Evolutionary conservation across 2,797 vertebrate genomes (phyloP).

Genomic region (Mustela erminea): DNA sequence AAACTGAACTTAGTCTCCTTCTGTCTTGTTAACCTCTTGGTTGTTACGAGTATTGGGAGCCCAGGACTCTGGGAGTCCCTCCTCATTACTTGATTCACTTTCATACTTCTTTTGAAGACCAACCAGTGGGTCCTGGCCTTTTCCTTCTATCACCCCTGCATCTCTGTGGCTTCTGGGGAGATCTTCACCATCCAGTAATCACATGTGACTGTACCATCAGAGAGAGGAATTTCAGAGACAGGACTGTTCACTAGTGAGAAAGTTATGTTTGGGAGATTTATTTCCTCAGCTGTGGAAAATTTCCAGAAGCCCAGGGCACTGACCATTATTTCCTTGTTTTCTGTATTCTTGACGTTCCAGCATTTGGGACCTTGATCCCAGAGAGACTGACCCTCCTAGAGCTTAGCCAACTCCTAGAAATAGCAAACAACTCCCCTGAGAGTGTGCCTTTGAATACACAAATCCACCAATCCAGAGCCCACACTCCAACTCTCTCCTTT

Average conservation of each 20-base stretch:
- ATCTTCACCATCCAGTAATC: not conserved
- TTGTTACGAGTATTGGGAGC: not conserved
- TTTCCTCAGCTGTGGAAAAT: not conserved
- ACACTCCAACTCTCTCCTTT: not conserved
- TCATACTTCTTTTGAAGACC: not conserved
- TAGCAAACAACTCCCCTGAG: not conserved
- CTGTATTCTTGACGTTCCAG: not conserved
- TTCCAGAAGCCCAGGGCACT: not conserved
- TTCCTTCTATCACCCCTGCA: not conserved
- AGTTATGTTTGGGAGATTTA: not conserved
- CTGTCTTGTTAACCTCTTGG: not conserved
- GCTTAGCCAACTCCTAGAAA: not conserved
- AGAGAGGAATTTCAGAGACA: not conserved
- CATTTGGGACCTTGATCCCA: not conserved
- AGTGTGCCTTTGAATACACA: not conserved
- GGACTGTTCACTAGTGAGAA: not conserved
- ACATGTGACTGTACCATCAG: not conserved
- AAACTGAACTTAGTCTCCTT: not conserved
- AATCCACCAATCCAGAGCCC: not conserved
- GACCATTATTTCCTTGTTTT: not conserved
- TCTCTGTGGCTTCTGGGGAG: not conserved
- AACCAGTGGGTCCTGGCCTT: not conserved
- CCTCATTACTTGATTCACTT: not conserved
- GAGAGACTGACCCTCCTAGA: not conserved
- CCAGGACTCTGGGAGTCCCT: not conserved